phyloP scores from a whole-genome alignment of 2,888 invertebrate genomes.

The Lomographa bimaculata region DNA sequence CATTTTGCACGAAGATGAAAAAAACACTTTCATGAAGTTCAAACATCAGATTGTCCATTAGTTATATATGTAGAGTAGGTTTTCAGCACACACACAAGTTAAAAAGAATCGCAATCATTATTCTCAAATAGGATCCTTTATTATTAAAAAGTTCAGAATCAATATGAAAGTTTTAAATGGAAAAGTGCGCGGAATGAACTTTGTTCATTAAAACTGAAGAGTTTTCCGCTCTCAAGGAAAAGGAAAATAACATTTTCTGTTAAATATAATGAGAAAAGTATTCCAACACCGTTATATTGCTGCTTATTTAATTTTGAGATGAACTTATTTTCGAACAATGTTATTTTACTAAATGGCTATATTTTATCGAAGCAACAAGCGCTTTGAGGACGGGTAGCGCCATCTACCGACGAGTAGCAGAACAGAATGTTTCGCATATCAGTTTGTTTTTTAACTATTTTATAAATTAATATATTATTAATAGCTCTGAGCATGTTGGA shows the following conservation, averaged over 20 bases:
- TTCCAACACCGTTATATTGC: conserved; percentile 40
- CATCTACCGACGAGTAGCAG: conserved; percentile 70
- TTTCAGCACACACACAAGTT: not conserved
- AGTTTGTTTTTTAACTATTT: too few relatives aligned
- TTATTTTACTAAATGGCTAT: conserved; percentile 7
- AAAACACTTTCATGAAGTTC: too few relatives aligned
- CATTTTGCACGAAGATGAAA: too few relatives aligned
- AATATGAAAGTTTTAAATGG: conserved; percentile 74
- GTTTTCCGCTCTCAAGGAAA: conserved; percentile 51
- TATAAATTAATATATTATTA: too few relatives aligned
- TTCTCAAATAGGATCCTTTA: conserved; percentile 47
- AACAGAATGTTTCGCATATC: conserved; percentile 19
- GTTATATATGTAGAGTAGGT: too few relatives aligned
- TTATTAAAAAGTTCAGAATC: conserved; percentile 63
- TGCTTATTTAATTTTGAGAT: conserved; percentile 20
- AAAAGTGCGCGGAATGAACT: conserved; percentile 68
- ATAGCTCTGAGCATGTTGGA: too few relatives aligned
- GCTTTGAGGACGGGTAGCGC: conserved; percentile 39
- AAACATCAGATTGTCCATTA: too few relatives aligned
- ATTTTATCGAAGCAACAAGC: not conserved
- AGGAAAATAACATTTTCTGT: conserved; percentile 50
- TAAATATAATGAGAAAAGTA: conserved; percentile 60
- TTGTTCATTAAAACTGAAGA: conserved; percentile 75
- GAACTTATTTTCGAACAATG: conserved; percentile 18
- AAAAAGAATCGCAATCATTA: conserved; percentile 24